Conservation (phyloP, 2,113 vertebrate genomes). For the Oplegnathus fasciatus region DNA sequence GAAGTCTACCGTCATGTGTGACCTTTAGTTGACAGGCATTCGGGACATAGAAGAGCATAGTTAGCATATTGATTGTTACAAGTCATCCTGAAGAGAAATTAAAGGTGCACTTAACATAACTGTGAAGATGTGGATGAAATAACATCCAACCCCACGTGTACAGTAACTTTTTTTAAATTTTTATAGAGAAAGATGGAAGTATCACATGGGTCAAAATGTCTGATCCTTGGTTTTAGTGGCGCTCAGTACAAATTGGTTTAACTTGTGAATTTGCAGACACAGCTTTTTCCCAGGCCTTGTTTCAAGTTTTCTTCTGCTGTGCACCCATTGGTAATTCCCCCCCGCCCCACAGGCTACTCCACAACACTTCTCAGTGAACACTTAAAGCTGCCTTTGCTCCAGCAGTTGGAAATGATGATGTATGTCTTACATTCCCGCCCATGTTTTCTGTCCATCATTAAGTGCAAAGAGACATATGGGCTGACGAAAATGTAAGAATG, state of each 20-base stretch:
- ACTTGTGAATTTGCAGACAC: not conserved
- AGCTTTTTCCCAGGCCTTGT: not conserved
- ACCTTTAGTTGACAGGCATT: not conserved
- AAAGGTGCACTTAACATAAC: too few species aligned
- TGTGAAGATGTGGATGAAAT: too few species aligned
- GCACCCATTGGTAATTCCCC: not conserved
- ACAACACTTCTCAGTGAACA: not conserved
- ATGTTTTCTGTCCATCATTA: not conserved
- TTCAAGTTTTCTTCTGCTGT: constrained; percentile 7
- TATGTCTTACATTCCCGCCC: not conserved
- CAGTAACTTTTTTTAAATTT: not conserved
- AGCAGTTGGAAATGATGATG: not conserved
- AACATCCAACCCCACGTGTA: not conserved
- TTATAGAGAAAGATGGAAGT: not conserved
- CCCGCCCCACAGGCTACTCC: not conserved
- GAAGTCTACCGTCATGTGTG: not conserved
- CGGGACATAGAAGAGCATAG: not conserved
- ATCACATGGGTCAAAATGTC: not conserved
- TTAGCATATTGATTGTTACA: not conserved
- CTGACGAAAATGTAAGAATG: not conserved
- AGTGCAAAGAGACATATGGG: not conserved
- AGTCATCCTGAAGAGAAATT: not conserved
- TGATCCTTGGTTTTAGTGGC: not conserved
- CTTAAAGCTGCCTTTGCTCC: not conserved
- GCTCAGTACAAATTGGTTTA: not conserved